These are phyloP conservation scores for Drosophila miranda DNA, from an alignment of 1,140 invertebrate genomes.

Conservation along the genomic window DNA sequence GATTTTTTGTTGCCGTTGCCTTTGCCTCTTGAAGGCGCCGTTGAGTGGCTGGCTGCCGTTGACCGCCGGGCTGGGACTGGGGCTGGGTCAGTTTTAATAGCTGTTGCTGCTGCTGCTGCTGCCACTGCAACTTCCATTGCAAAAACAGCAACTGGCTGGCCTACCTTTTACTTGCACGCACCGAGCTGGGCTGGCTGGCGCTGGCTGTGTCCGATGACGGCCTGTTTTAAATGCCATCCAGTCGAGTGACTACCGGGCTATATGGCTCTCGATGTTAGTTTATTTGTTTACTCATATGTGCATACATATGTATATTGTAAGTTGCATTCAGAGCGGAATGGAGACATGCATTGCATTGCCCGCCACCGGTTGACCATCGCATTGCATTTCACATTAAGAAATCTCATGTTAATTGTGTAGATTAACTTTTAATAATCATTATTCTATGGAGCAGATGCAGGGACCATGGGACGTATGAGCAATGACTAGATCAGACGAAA, in stretches of 20 bases:
- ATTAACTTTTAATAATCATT: slow-evolving; percentile 50
- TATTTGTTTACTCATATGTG: slow-evolving; percentile 15
- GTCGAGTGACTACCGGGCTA: slow-evolving; percentile 42
- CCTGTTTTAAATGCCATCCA: slow-evolving; percentile 72
- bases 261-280: slow-evolving; percentile 28
- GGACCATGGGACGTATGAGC: slow-evolving; percentile 54
- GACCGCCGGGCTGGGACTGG: slow-evolving; percentile 73
- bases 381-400: slow-evolving; percentile 70
- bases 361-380: slow-evolving; percentile 73
- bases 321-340: slow-evolving; percentile 8
- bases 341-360: slow-evolving; percentile 42
- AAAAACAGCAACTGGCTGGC: slow-evolving; percentile 38
- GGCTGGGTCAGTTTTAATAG: slow-evolving; percentile 75
- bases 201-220: slow-evolving; percentile 47
- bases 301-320: slow-evolving; percentile 24
- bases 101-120: slow-evolving; percentile 10
- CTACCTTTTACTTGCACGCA: slow-evolving; percentile 64
- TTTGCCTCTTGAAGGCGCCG: slow-evolving; percentile 44
- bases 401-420: slow-evolving; percentile 66
- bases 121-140: slow-evolving; percentile 14
- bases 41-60: slow-evolving; percentile 65
- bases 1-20: slow-evolving; percentile 33
- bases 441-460: slow-evolving; percentile 7
- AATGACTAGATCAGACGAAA: slow-evolving; percentile 28
- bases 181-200: slow-evolving; percentile 8